Conservation (phyloP, 2,888 invertebrate genomes). For the Lepidochrysops patricia region DNA sequence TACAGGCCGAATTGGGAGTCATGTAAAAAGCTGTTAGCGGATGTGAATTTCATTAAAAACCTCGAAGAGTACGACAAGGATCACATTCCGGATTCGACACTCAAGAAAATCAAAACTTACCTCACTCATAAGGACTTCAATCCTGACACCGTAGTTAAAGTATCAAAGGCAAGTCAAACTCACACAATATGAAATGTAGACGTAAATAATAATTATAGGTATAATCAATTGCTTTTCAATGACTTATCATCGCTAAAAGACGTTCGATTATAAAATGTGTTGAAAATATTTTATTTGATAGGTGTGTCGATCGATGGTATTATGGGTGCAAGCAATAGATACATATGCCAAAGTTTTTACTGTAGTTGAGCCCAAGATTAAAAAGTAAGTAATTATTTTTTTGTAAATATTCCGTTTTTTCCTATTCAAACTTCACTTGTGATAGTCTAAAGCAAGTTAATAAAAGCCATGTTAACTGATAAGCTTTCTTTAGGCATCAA, state of each 20-base stretch:
- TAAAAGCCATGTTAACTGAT: no score
- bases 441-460: no score
- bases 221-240: no score
- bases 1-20: conserved; percentile 89
- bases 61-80: conserved; percentile 91
- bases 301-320: conserved; percentile 92
- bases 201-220: no score
- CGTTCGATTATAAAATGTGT: not conserved
- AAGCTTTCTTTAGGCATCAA: conserved; percentile 72
- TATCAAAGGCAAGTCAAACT: conserved; percentile 45
- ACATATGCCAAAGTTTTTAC: conserved; percentile 90
- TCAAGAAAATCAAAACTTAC: conserved; percentile 88
- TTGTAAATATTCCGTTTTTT: no score
- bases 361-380: conserved; percentile 91
- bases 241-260: no score
- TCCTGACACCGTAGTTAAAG: conserved; percentile 87
- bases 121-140: conserved; percentile 90
- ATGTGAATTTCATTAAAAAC: conserved; percentile 87
- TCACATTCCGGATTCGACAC: conserved; percentile 82
- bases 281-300: conserved; percentile 68
- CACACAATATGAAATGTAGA: no score
- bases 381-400: conserved; percentile 77
- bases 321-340: conserved; percentile 95
- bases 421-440: no score
- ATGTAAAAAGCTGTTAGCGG: conserved; percentile 86